Conservation (phyloP, 2,113 vertebrate species). For the Baryphthengus martii region DNA sequence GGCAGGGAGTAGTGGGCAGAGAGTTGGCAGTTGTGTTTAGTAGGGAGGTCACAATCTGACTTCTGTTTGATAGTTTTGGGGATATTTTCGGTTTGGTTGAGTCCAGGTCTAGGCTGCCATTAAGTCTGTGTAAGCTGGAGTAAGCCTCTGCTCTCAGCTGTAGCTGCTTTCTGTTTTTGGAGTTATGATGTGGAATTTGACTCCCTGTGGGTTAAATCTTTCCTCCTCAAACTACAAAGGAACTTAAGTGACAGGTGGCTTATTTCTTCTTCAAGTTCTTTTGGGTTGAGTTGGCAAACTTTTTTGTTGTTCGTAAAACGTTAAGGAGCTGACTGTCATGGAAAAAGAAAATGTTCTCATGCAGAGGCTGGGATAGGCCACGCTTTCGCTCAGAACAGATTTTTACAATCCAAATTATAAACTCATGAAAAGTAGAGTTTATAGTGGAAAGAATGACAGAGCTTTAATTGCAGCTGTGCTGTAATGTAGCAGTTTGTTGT, state of each 20-base stretch:
- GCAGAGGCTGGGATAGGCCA: not conserved
- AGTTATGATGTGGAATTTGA: not conserved
- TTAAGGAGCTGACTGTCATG: not conserved
- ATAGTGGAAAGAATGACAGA: conserved; percentile 18
- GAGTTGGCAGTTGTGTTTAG: not conserved
- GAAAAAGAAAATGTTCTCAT: not conserved
- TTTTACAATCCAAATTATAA: conserved; percentile 50
- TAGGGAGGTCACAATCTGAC: not conserved
- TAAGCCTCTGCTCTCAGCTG: not conserved
- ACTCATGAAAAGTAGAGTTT: conserved; percentile 23
- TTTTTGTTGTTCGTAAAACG: not conserved
- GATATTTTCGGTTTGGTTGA: not conserved
- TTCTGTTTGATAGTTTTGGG: not conserved
- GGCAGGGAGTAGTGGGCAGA: not conserved
- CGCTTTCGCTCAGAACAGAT: conserved; percentile 1
- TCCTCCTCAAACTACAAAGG: not conserved
- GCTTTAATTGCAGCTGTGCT: conserved; percentile 26
- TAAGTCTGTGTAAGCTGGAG: not conserved
- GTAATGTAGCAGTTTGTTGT: not conserved
- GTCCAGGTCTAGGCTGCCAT: not conserved
- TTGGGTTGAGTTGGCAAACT: not conserved
- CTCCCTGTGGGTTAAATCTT: not conserved
- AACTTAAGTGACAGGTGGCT: not conserved
- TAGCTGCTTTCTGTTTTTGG: no score
- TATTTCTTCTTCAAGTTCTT: not conserved